Base-by-base conservation (phyloP, 2,113 vertebrate genomes). In the Nothoprocta perdicaria region DNA sequence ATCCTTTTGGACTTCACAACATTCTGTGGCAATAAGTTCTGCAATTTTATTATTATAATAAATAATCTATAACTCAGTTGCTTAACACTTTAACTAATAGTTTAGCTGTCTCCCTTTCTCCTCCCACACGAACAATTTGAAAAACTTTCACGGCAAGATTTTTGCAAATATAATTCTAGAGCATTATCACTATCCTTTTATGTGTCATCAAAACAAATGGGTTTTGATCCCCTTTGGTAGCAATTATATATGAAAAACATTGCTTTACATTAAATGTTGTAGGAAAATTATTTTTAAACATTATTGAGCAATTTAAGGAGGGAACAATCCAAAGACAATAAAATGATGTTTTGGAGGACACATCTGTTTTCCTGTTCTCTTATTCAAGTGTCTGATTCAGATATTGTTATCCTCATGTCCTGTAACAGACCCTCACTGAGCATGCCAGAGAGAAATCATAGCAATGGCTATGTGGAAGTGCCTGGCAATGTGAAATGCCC, bases 331-430 rank as follows among this genome's bases (percentile, higher is more conserved):
- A 87, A 93, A 93, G 52, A 79, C 50, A 95, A 89, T 76, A 90
- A 83, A 87, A 79, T 48, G 58, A 72, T 57, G 4, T 58, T 94
- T 87, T 77, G 58, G 75, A 87, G 82, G 91, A 82, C 72, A 68
- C 71, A 84, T 95, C 72, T 96, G 91, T 95, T 96, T 95, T 86
- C 63, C 75, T 94, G 65, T 78, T 33, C 67, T 84, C 66, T 91
- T 86, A 92, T 89, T 74, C 57, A 84, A 86, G 62, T 86, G 40
- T 88, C 81, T 95, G 84, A 91, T 94, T 95, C 86, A 87, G 43
- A 48, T 72, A n/a, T 77, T 86, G 35, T 89, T 60, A 75, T 89
- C 19, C 21, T 23, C 35, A 35, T 63, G 40, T 92, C 88, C 92
- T 84, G 60, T 72, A 83, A 77, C 78, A 91, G 78, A 90, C 61